phyloP scores from a whole-genome alignment of 2,888 invertebrate species.

The Coremacera marginata region DNA sequence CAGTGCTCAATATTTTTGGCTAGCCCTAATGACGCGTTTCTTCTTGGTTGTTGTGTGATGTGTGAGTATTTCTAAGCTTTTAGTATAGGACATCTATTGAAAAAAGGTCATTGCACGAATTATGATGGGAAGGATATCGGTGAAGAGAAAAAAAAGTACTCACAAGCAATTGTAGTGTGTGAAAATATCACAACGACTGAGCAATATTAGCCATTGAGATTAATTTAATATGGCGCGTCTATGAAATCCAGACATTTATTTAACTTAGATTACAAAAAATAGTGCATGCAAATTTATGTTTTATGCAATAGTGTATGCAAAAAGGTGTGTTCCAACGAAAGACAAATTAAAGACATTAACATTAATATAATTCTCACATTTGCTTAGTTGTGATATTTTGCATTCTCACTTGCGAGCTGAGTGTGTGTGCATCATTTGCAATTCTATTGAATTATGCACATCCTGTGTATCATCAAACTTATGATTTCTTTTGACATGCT shows the following conservation, averaged over 20 bases:
- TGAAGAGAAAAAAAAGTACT: neutral
- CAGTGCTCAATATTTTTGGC: no score
- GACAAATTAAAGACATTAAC: no score
- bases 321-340: no score
- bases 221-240: no score
- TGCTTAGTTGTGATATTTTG: no score
- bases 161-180: neutral
- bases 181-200: neutral
- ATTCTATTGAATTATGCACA: constrained; percentile 58
- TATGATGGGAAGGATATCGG: constrained; percentile 27
- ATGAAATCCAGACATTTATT: no score
- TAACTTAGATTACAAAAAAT: no score
- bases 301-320: no score
- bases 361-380: no score
- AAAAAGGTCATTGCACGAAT: constrained; percentile 35
- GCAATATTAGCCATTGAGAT: neutral
- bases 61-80: neutral
- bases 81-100: neutral
- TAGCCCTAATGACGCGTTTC: neutral
- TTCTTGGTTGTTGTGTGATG: neutral
- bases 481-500: neutral
- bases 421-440: neutral
- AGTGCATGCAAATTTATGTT: no score
- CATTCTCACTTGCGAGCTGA: neutral
- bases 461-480: constrained; percentile 51